Evolutionary conservation across 2,797 vertebrate genomes (phyloP).

Genomic region (Premnoplex brunnescens): DNA sequence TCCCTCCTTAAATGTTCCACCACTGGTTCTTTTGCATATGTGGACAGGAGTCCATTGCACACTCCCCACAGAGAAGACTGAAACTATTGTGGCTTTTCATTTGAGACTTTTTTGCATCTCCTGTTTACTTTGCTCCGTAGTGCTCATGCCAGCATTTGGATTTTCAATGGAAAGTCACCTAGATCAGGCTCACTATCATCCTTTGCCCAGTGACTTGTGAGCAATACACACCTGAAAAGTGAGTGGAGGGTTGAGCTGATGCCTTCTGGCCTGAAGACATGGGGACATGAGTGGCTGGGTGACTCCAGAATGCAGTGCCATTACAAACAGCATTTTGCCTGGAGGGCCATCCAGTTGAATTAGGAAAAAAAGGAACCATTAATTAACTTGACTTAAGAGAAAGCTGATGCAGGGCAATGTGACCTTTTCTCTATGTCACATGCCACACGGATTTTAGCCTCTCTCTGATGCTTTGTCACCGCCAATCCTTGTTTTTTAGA

Average conservation of each 20-base stretch:
- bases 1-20: background rate
- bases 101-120: background rate
- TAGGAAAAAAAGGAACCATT: constrained; percentile 62
- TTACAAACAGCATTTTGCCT: constrained; percentile 67
- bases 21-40: background rate
- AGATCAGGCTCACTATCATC: background rate
- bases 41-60: background rate
- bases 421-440: constrained; percentile 77
- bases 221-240: background rate
- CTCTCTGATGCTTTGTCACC: constrained; percentile 54
- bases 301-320: background rate
- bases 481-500: constrained; percentile 49
- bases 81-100: background rate
- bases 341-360: constrained; percentile 74
- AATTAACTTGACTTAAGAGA: constrained; percentile 76
- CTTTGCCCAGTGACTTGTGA: background rate
- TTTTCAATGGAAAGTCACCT: background rate
- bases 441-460: constrained; percentile 72
- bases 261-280: background rate
- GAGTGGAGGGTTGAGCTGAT: background rate
- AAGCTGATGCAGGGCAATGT: constrained; percentile 70
- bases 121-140: background rate
- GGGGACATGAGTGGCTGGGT: background rate
- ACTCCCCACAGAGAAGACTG: background rate
- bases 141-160: rapidly evolving